Evolutionary conservation across 2,797 vertebrate genomes (phyloP).

Genomic region (Gallinago stenura): DNA sequence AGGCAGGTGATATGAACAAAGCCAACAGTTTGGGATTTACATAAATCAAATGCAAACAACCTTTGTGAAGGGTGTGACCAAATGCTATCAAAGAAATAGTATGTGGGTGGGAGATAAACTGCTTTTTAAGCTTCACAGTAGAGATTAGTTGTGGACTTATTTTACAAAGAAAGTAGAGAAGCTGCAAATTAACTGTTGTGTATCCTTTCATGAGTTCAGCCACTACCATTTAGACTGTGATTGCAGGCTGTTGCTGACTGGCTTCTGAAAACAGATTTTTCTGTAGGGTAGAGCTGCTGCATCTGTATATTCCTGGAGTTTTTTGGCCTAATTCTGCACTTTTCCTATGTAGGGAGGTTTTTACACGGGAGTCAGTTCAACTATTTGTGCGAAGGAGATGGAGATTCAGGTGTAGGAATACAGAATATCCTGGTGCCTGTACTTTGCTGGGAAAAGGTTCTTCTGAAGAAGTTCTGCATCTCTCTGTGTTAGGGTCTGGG

Average conservation of each 20-base stretch:
- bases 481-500: not conserved
- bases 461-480: not conserved
- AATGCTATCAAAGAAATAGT: constrained; percentile 42
- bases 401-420: not conserved
- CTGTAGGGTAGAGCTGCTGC: not conserved
- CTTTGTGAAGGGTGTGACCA: constrained; percentile 30
- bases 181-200: constrained; percentile 20
- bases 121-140: constrained; percentile 40
- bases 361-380: not conserved
- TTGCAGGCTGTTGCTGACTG: not conserved
- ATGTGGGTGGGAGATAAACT: constrained; percentile 41
- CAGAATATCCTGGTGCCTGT: not conserved
- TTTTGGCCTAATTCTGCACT: not conserved
- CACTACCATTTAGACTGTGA: not conserved
- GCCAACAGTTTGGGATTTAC: constrained; percentile 48
- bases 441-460: not conserved
- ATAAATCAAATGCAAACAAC: constrained; percentile 52
- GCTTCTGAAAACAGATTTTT: not conserved
- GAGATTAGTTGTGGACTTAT: constrained; percentile 41
- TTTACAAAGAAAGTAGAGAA: constrained; percentile 16
- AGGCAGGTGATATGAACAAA: constrained; percentile 53
- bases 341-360: not conserved
- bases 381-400: not conserved
- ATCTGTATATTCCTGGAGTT: not conserved
- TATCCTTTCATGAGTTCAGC: not conserved